These are phyloP conservation scores for Elephantulus edwardii DNA, from an alignment of 2,113 vertebrate genomes.

Conservation along the genomic window DNA sequence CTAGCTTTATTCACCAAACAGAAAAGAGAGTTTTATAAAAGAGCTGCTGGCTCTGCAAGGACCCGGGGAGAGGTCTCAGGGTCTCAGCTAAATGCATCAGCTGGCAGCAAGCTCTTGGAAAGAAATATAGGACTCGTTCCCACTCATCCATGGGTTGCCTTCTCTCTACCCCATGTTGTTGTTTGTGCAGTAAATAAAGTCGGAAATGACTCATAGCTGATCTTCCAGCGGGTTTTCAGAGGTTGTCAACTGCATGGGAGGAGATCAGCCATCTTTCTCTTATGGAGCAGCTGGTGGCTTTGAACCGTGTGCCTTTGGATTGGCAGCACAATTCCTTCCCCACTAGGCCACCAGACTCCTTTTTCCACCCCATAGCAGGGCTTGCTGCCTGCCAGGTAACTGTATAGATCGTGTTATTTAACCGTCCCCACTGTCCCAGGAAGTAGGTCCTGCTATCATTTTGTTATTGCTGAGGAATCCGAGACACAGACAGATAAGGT, in stretches of 20 bases:
- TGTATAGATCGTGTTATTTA: accelerated
- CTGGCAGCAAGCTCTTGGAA: slow-evolving; percentile 1
- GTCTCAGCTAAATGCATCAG: neutral
- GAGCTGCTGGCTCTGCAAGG: neutral
- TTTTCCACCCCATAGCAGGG: neutral
- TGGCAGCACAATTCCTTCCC: too few species aligned
- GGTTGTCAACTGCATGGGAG: too few species aligned
- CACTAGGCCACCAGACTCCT: too few species aligned
- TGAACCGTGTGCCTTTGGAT: too few species aligned
- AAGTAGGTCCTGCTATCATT: neutral
- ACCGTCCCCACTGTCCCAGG: neutral
- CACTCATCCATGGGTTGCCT: neutral
- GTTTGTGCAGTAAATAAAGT: too few species aligned
- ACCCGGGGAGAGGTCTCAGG: neutral
- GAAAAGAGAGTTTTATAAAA: slow-evolving; percentile 36
- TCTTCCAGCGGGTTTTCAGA: too few species aligned
- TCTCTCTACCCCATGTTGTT: too few species aligned
- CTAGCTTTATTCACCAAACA: slow-evolving; percentile 10
- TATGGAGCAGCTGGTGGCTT: too few species aligned
- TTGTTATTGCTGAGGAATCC: neutral
- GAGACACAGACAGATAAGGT: neutral
- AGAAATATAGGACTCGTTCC: neutral
- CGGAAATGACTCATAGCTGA: too few species aligned
- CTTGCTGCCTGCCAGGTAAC: neutral
- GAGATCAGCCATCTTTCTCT: too few species aligned